Conservation (phyloP, 2,797 vertebrate species). For the Poeciliopsis infans region DNA sequence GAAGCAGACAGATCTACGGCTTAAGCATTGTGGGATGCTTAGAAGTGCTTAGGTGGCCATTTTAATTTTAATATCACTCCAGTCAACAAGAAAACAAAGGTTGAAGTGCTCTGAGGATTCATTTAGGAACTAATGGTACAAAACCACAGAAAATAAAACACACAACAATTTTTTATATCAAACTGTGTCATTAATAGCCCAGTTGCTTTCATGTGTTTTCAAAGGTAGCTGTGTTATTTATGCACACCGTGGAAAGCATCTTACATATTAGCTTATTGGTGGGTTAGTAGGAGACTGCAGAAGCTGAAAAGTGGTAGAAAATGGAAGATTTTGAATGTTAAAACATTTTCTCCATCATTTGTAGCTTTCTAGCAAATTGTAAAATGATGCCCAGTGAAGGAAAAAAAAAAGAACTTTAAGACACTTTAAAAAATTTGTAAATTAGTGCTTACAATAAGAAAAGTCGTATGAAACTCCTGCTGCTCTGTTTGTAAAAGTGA, state of each 20-base stretch:
- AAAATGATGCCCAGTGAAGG: constrained; percentile 1
- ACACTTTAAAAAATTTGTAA: not conserved
- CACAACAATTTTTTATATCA: not conserved
- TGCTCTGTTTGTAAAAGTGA: not conserved
- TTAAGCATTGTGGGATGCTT: constrained; percentile 17
- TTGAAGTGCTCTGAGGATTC: not conserved
- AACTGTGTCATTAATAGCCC: not conserved
- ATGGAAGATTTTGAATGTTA: constrained; percentile 5
- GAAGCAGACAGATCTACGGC: constrained; percentile 12
- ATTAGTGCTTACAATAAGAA: not conserved
- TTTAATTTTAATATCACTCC: constrained; percentile 2
- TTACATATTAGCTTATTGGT: not conserved
- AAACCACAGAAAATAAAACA: not conserved
- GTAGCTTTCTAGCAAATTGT: constrained; percentile 4
- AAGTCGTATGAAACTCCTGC: not conserved
- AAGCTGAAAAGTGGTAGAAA: not conserved
- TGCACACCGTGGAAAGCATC: not conserved
- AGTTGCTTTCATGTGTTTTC: not conserved
- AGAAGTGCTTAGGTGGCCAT: not conserved
- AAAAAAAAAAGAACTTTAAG: not conserved
- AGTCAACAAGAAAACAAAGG: not conserved
- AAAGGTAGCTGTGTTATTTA: not conserved
- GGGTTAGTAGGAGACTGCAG: constrained; percentile 3
- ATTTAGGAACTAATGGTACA: not conserved
- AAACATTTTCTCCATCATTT: constrained; percentile 5